Percentiles rank a stretch among this genome's conserved stretches.
phyloP scores from a whole-genome alignment of 2,113 vertebrate genomes.

The Toxotes chatareus region DNA sequence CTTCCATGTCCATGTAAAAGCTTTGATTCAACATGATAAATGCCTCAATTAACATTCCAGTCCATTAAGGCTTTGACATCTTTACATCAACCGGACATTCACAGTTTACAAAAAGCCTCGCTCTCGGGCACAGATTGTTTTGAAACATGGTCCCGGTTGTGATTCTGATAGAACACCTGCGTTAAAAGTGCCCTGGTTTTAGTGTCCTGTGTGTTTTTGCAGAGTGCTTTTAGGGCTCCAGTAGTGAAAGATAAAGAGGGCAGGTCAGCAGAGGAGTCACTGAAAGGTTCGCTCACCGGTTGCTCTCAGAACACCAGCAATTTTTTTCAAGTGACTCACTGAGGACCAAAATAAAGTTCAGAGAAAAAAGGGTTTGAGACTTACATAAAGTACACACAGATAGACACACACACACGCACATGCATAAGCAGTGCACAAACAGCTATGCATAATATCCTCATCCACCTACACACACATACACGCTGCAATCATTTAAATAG shows the following conservation, averaged over 20 bases:
- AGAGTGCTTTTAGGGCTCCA: conserved; percentile 54
- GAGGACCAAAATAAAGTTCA: conserved; percentile 39
- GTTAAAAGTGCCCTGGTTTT: conserved; percentile 48
- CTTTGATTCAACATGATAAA: conserved; percentile 75
- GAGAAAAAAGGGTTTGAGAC: conserved; percentile 3
- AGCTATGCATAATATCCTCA: not conserved
- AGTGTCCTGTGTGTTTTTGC: conserved; percentile 46
- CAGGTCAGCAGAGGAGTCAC: conserved; percentile 29
- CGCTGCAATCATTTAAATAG: not conserved
- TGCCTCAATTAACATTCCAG: conserved; percentile 76
- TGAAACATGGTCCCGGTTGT: conserved; percentile 24
- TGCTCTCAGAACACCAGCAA: conserved; percentile 19
- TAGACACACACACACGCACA: not conserved
- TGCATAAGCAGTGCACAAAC: not conserved
- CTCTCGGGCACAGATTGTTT: conserved; percentile 19
- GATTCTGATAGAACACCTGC: conserved; percentile 55
- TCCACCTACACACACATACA: conserved; percentile 16
- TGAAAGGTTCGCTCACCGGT: conserved; percentile 45
- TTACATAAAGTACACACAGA: not conserved
- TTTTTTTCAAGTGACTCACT: conserved; percentile 36
- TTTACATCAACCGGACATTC: conserved; percentile 52
- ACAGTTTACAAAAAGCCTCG: conserved; percentile 27
- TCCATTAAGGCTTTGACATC: conserved; percentile 61
- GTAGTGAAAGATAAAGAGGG: conserved; percentile 40
- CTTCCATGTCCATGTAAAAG: conserved; percentile 38